Percentiles rank a stretch among this genome's conserved stretches.
Evolutionary conservation across 2,888 invertebrate genomes (phyloP).

Genomic region (Meiosimyza decipiens): DNA sequence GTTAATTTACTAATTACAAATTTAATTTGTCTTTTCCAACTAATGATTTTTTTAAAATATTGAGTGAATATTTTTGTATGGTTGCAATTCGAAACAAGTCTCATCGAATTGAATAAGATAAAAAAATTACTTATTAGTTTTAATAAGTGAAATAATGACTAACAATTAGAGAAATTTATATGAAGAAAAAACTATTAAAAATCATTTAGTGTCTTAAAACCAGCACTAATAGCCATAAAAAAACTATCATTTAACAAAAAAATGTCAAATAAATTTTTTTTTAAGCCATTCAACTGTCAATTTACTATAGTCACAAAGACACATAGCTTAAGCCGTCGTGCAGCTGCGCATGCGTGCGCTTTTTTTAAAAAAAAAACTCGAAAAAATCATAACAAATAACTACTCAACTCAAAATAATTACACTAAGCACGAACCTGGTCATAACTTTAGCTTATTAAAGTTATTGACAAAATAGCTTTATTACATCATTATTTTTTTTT

Average conservation of each 20-base stretch:
- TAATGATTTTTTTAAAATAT: no score
- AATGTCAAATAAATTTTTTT: not conserved
- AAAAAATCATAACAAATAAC: not conserved
- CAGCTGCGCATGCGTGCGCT: constrained; percentile 2
- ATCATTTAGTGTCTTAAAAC: no score
- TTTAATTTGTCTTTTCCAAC: no score
- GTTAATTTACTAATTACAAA: no score
- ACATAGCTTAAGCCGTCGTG: not conserved
- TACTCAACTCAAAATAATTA: constrained; percentile 3
- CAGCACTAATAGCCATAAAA: not conserved
- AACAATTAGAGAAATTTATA: no score
- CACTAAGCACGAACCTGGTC: constrained; percentile 9
- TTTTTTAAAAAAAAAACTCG: no score
- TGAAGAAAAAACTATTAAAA: no score
- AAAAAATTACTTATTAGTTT: no score
- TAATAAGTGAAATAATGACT: no score
- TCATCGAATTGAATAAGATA: no score
- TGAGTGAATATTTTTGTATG: no score
- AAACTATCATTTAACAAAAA: not conserved
- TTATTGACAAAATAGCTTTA: constrained; percentile 19
- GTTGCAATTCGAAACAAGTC: no score
- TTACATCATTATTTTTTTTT: not conserved
- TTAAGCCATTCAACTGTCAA: not conserved
- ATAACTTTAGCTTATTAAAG: constrained; percentile 19
- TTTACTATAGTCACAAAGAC: not conserved